Evolutionary conservation across 2,113 vertebrate species (phyloP).

Genomic region (Pangasianodon gigas): DNA sequence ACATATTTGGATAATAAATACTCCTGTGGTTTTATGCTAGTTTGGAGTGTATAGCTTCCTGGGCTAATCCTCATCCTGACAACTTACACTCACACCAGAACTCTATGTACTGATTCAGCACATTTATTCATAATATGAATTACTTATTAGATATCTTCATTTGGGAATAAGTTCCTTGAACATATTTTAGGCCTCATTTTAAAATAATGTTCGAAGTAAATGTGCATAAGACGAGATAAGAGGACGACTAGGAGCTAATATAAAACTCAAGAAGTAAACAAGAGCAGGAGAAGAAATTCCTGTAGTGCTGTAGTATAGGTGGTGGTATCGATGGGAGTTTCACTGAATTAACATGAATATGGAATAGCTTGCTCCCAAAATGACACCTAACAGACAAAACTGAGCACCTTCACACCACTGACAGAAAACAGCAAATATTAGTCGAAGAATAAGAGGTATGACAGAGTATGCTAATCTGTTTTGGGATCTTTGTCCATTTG

Average conservation of each 20-base stretch:
- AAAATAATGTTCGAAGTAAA: neutral
- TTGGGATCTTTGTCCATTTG: neutral
- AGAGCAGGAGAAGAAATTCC: neutral
- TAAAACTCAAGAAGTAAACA: neutral
- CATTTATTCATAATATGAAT: neutral
- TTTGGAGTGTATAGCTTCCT: neutral
- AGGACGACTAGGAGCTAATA: neutral
- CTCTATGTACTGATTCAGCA: neutral
- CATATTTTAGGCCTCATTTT: neutral
- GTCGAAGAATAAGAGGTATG: neutral
- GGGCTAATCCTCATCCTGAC: neutral
- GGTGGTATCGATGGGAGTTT: conserved; percentile 10
- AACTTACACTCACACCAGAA: neutral
- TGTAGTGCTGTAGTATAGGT: neutral
- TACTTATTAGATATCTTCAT: neutral
- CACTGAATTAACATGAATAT: neutral
- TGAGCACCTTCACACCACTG: neutral
- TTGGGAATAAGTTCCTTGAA: neutral
- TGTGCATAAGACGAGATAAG: neutral
- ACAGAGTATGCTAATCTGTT: neutral
- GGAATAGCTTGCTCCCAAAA: neutral
- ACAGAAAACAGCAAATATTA: neutral
- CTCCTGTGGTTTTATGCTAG: neutral
- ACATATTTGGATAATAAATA: neutral
- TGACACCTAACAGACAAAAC: neutral